Evolutionary conservation across 2,888 invertebrate species (phyloP).

Genomic region (Tenthredo distinguenda): DNA sequence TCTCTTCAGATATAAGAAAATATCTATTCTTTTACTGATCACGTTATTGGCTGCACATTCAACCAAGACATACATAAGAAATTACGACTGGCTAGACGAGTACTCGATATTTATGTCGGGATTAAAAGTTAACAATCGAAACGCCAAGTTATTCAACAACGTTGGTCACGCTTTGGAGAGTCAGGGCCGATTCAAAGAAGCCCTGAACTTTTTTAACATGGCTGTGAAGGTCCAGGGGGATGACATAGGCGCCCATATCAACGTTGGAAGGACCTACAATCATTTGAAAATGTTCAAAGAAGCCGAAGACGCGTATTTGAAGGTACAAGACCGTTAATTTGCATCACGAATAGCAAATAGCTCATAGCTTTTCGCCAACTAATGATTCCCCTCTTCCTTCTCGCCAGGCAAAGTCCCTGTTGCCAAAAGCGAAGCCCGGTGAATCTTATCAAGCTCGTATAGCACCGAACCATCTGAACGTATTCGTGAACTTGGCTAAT

Average conservation of each 20-base stretch:
- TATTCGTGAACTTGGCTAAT: slow-evolving; percentile 96
- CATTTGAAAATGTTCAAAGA: slow-evolving; percentile 92
- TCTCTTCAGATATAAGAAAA: slow-evolving; percentile 79
- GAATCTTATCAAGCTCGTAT: slow-evolving; percentile 97
- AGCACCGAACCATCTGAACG: slow-evolving; percentile 97
- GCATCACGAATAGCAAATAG: not conserved
- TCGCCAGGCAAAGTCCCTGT: slow-evolving; percentile 88
- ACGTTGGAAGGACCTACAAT: slow-evolving; percentile 97
- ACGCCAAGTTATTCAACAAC: slow-evolving; percentile 98
- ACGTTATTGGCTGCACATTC: slow-evolving; percentile 89
- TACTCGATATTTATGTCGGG: slow-evolving; percentile 97
- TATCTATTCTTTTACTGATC: slow-evolving; percentile 84
- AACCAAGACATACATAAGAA: slow-evolving; percentile 91
- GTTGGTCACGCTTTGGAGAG: slow-evolving; percentile 97
- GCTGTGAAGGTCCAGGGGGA: slow-evolving; percentile 96
- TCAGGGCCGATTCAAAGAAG: slow-evolving; percentile 85
- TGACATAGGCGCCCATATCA: slow-evolving; percentile 98
- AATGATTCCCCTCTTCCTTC: not conserved
- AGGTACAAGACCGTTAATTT: slow-evolving; percentile 76
- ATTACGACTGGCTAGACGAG: slow-evolving; percentile 96
- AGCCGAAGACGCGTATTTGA: slow-evolving; percentile 95
- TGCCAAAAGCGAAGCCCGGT: slow-evolving; percentile 95
- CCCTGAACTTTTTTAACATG: slow-evolving; percentile 93
- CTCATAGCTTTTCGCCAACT: not conserved
- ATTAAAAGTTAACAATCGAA: slow-evolving; percentile 90